Percentiles rank a stretch among this genome's conserved stretches.
Conservation (phyloP, 2,797 vertebrate genomes). For the Pangasius mekongensis region DNA sequence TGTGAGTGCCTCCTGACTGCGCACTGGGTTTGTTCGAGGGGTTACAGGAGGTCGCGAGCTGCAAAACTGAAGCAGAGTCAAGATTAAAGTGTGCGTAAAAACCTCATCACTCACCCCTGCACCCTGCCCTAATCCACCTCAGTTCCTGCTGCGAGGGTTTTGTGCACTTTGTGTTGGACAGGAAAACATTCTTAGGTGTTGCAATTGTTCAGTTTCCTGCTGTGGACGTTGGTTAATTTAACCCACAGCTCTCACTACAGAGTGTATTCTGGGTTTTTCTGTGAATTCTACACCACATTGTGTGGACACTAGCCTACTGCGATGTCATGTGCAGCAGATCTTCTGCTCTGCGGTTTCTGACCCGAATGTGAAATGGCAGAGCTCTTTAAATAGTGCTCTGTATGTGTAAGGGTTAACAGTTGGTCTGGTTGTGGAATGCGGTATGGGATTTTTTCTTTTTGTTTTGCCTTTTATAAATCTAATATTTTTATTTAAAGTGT, state of each 20-base stretch:
- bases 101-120: neutral
- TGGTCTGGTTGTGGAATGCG: neutral
- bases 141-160: neutral
- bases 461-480: too few relatives aligned
- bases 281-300: neutral
- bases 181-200: slow-evolving; percentile 23
- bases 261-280: neutral
- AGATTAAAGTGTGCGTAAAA: neutral
- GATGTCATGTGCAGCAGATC: neutral
- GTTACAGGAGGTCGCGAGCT: slow-evolving; percentile 25
- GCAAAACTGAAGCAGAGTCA: slow-evolving; percentile 9
- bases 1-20: slow-evolving; percentile 3
- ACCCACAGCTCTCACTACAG: neutral
- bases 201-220: slow-evolving; percentile 36
- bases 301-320: neutral
- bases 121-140: neutral
- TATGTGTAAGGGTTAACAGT: neutral
- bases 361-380: neutral
- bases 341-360: neutral
- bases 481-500: too few relatives aligned
- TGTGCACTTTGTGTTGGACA: neutral
- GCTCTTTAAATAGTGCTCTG: neutral
- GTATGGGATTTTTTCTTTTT: too few relatives aligned
- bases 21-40: neutral
- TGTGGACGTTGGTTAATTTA: neutral